Evolutionary conservation across 2,113 vertebrate genomes (phyloP), one percentile per base, ranked within the genome.

Genomic region (Aptenodytes forsteri): DNA sequence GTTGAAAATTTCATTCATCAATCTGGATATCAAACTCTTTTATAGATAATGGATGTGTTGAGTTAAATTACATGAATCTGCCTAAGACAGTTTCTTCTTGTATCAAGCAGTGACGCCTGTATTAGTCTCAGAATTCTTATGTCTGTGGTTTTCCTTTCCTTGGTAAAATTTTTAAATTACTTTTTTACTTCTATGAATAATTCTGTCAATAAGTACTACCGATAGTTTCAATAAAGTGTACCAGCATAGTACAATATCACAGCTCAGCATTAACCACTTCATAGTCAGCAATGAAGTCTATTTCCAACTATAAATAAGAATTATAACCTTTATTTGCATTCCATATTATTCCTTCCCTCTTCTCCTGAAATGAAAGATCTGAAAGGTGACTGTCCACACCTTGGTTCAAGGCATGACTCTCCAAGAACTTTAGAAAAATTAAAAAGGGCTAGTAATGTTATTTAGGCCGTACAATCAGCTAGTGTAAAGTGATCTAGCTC

Each of bases 51-150:
- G 47, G 54, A 93, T 92, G 26, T 77, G 29, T 87, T 91, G 55
- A 88, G 49, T 88, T 92, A 87, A 94, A 94, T 93, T 90, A 85
- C 76, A 89, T 90, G 49, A 76, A 85, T 72, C 56, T 93, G 79
- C 94, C 90, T 94, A 77, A 89, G 91, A 88, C 56, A 54, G 17
- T 81, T 67, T 89, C 59, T 90, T 94, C 84, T 89, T 83, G 44
- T 52, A 78, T 49, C 20, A 81, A 89, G 72, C 46, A 81, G 50
- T 36, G 65, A 92, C 83, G 34, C 59, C 54, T 59, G 10, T 54
- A 16, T 66, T 72, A 64, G 25, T 89, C 61, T 92, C 46, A 70
- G 49, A 89, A 85, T 73, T 55, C 47, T 83, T 92, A 46, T 16
- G 30, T 75, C 67, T 80, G 40, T 65, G 44, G 34, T 61, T 54